phyloP scores from a whole-genome alignment of 2,888 invertebrate genomes.

The Scaptomyza flava region DNA sequence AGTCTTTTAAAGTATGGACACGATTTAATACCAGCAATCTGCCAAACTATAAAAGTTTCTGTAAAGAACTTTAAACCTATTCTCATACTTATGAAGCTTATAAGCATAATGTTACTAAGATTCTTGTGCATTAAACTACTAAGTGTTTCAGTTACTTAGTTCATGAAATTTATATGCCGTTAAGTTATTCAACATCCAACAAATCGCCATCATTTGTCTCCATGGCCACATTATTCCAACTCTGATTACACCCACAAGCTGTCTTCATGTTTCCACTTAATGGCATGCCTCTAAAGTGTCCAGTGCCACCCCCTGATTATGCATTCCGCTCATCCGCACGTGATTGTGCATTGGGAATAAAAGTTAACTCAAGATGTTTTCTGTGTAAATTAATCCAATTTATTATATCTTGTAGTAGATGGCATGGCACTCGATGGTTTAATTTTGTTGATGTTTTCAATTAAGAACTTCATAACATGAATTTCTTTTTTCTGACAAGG shows the following conservation, averaged over 20 bases:
- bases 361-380: constrained; percentile 4
- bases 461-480: neutral
- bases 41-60: neutral
- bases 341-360: constrained; percentile 28
- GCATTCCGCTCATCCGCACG: constrained; percentile 19
- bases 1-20: too few relatives aligned
- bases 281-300: neutral
- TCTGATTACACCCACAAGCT: neutral
- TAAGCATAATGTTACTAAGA: neutral
- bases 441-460: neutral
- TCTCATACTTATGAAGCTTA: neutral
- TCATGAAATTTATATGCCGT: constrained; percentile 5
- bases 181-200: neutral
- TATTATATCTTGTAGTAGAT: neutral
- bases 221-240: constrained; percentile 10
- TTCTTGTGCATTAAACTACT: neutral
- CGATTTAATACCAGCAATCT: neutral
- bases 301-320: constrained; percentile 2
- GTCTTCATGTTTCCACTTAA: neutral
- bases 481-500: neutral
- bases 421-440: neutral
- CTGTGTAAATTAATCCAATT: constrained; percentile 10
- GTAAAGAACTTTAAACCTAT: neutral
- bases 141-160: neutral
- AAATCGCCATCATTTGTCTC: constrained; percentile 6